Evolutionary conservation across 2,113 vertebrate genomes (phyloP).

Genomic region (Periophthalmodon schlosseri): DNA sequence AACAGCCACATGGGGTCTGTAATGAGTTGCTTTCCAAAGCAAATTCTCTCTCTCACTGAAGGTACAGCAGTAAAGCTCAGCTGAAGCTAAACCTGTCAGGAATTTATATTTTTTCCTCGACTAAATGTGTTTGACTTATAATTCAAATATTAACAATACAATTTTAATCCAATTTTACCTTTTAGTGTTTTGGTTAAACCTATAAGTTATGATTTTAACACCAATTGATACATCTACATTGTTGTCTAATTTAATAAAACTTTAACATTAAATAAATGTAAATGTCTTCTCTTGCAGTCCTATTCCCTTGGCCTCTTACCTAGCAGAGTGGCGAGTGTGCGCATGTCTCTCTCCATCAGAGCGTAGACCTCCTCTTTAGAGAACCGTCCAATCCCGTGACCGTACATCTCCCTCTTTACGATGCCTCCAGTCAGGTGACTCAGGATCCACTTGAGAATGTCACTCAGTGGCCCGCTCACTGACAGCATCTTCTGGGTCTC

Average conservation of each 20-base stretch:
- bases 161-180: no score
- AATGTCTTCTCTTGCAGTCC: no score
- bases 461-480: slow-evolving; percentile 90
- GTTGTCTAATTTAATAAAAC: no score
- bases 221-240: no score
- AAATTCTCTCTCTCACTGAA: background rate
- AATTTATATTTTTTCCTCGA: no score
- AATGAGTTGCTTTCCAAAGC: background rate
- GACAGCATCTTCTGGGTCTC: slow-evolving; percentile 96
- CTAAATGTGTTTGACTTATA: no score
- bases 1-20: slow-evolving; percentile 47
- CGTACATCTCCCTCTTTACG: slow-evolving; percentile 95
- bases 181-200: no score
- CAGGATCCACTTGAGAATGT: slow-evolving; percentile 93
- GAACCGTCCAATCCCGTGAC: slow-evolving; percentile 97
- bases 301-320: slow-evolving; percentile 69
- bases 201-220: no score
- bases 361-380: slow-evolving; percentile 92
- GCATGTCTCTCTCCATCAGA: slow-evolving; percentile 98
- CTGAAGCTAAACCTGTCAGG: no score
- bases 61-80: no score
- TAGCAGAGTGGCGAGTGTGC: slow-evolving; percentile 89
- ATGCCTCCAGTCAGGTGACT: slow-evolving; percentile 94
- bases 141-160: no score
- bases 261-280: no score